Conservation (phyloP, 2,797 vertebrate genomes). For the Zonotrichia albicollis region DNA sequence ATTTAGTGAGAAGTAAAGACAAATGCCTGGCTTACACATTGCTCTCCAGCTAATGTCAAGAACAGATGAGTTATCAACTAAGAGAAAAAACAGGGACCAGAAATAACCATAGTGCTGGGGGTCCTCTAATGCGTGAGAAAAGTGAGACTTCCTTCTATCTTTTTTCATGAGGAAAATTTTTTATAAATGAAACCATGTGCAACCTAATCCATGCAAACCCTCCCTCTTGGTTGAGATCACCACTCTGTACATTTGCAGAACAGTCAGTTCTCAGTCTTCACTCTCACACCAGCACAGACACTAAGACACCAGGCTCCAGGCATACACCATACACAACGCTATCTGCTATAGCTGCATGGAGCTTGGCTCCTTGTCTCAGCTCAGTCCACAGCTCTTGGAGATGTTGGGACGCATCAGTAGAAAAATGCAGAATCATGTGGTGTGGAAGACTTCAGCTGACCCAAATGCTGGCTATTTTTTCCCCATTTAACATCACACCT, state of each 20-base stretch:
- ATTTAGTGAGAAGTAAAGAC: slow-evolving; percentile 13
- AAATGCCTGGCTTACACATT: neutral
- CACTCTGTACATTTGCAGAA: neutral
- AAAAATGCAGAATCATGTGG: neutral
- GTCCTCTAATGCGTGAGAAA: neutral
- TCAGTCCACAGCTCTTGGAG: neutral
- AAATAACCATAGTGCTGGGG: neutral
- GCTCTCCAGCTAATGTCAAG: slow-evolving; percentile 15
- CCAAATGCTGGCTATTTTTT: neutral
- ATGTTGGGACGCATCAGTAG: accelerated
- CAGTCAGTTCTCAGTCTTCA: neutral
- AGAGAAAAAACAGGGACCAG: slow-evolving; percentile 7
- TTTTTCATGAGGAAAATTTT: neutral
- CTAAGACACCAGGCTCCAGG: neutral
- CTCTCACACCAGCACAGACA: neutral
- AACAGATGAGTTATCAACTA: slow-evolving; percentile 12
- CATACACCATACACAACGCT: accelerated
- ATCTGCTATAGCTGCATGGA: neutral
- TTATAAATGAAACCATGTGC: neutral
- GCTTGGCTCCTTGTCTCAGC: neutral
- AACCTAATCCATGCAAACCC: neutral
- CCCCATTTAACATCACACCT: neutral
- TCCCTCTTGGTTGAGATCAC: neutral
- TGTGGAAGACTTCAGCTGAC: neutral
- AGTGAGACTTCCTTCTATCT: neutral